Base-by-base conservation (phyloP, 2,888 invertebrate species). In the Hesperia comma region DNA sequence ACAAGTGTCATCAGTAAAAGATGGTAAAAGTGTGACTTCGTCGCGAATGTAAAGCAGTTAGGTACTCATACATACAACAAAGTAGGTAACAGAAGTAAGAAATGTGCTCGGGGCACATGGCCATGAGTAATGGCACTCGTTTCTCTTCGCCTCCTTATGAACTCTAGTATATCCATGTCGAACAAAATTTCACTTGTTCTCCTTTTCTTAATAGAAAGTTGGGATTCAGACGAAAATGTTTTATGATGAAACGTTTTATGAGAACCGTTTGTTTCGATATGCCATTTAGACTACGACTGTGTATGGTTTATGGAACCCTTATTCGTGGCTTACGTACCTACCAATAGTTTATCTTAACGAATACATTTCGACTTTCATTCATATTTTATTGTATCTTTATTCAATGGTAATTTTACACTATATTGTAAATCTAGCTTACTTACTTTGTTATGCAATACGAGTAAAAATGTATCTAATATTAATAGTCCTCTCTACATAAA, bases 141-240 rank as follows among this genome's bases (percentile, higher is more conserved):
- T 85, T 77, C 80, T 90, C 87, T 82, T 74, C 72, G 75, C 79
- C 79, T 85, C 81, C 85, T 87, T 87, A 88, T 88, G 87, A 88
- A 88, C 85, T 84, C 81, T 80, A 85, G 81, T 89, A 86, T 84
- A 87, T 88, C 83, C 80, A 75, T 82, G 85, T 85, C 86, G 83
- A 87, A 87, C 86, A 75, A 83, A 86, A 85, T 86, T 87, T 86
- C 81, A 84, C 85, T 88, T 83, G 80, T 82, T 82, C 78, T 71
- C 72, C 69, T 77, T 78, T 76, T 74, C 72, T 74, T 75, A 78
- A 80, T 82, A 79, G 79, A 78, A 80, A 80, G 60, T 67, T 66
- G 66, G 66, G 66, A 46, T 61, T 66, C 54, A 55, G 60, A 60
- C 58, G 37, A 66, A 55, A 60, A 66, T 66, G 58, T 46, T 64